A percentile compares a stretch with the other conserved stretches of the same genome.
Evolutionary conservation across 2,888 invertebrate genomes (phyloP).

Genomic region (Lydus trimaculatus): DNA sequence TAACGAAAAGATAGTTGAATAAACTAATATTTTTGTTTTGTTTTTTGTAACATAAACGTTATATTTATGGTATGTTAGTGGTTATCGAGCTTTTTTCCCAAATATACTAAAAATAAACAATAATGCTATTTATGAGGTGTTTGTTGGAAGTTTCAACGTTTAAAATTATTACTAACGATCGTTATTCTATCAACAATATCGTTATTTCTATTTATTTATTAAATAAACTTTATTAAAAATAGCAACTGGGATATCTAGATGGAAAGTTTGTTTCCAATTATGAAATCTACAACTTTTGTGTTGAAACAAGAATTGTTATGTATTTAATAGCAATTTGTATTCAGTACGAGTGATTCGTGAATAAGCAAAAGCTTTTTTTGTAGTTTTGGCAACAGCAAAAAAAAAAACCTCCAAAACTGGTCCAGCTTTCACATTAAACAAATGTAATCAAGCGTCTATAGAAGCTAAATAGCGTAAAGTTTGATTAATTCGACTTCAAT

Average conservation of each 20-base stretch:
- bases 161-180: background rate
- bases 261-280: background rate
- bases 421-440: too few species aligned
- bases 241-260: background rate
- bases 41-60: background rate
- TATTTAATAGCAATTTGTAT: background rate
- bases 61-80: too few species aligned
- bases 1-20: background rate
- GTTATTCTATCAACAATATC: background rate
- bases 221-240: background rate
- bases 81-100: background rate
- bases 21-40: background rate
- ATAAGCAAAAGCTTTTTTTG: too few species aligned
- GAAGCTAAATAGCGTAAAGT: too few species aligned
- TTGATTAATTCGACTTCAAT: too few species aligned
- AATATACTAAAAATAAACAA: background rate
- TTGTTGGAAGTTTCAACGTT: background rate
- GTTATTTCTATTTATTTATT: background rate
- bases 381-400: too few species aligned
- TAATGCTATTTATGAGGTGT: slow-evolving; percentile 5
- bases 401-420: too few species aligned
- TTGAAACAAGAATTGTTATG: background rate
- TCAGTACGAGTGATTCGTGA: too few species aligned
- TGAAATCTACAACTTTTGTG: background rate
- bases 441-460: too few species aligned